These are phyloP conservation scores for Anthopleura sola DNA, from an alignment of 64 coral and sea anemone species.

Conservation along the genomic window DNA sequence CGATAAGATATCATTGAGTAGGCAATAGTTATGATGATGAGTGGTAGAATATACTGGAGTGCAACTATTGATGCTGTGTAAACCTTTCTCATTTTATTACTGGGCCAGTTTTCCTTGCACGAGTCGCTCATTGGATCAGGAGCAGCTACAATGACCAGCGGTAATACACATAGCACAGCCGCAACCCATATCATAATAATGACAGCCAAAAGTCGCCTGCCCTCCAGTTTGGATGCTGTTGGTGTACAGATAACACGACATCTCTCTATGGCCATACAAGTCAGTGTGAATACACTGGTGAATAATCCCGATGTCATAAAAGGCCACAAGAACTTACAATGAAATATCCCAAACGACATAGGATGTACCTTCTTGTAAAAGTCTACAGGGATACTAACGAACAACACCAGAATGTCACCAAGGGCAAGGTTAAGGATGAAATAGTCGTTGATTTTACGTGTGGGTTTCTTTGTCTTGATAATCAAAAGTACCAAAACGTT, in stretches of 20 bases:
- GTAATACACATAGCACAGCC: conserved; percentile 48
- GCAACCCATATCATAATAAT: conserved; percentile 44
- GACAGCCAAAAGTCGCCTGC: conserved; percentile 10
- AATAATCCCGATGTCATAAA: conserved; percentile 76
- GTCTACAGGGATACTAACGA: conserved; percentile 59
- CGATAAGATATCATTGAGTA: conserved; percentile 44
- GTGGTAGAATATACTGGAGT: conserved; percentile 61
- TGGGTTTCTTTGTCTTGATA: conserved; percentile 55
- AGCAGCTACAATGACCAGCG: conserved; percentile 51
- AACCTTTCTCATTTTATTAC: conserved; percentile 27
- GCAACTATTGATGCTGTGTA: conserved; percentile 47
- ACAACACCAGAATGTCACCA: conserved; percentile 51
- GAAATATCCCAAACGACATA: conserved; percentile 33
- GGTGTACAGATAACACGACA: conserved; percentile 56
- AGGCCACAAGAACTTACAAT: conserved; percentile 80
- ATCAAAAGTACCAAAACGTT: conserved; percentile 70
- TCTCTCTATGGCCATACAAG: conserved; percentile 74
- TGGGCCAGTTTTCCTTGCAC: conserved; percentile 65
- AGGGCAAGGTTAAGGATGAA: conserved; percentile 73
- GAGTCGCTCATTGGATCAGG: conserved; percentile 27
- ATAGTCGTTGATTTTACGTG: conserved; percentile 71
- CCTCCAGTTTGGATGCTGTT: conserved; percentile 28
- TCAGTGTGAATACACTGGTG: conserved; percentile 71
- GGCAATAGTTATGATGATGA: conserved; percentile 59
- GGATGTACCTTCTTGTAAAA: conserved; percentile 52